Evolutionary conservation across 2,888 invertebrate genomes (phyloP).

Genomic region (Polydrusus pterygomalis): DNA sequence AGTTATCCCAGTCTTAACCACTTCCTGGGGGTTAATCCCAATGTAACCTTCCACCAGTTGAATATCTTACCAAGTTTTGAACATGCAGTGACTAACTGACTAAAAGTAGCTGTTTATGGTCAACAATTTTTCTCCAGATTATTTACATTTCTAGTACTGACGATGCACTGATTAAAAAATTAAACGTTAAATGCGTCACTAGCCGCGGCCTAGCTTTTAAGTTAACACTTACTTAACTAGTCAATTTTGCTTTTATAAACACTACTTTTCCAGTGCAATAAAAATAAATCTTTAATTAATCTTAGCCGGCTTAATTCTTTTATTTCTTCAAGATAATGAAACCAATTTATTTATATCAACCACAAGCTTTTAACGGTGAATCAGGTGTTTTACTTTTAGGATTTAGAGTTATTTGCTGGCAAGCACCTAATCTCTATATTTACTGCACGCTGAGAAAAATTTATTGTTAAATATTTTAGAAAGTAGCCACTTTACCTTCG

Average conservation of each 20-base stretch:
- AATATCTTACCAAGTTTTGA: too few species aligned
- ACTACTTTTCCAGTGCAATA: background rate
- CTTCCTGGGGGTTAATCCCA: too few species aligned
- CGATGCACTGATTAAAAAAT: too few species aligned
- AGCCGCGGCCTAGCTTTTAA: too few species aligned
- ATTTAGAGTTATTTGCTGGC: constrained; percentile 23
- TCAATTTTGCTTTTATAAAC: background rate
- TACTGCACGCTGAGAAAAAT: background rate
- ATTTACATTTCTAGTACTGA: too few species aligned
- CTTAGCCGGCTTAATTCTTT: constrained; percentile 16
- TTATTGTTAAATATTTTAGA: constrained; percentile 9
- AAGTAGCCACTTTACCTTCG: background rate
- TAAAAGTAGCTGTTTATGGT: too few species aligned
- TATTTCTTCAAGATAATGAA: constrained; percentile 17
- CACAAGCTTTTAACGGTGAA: constrained; percentile 19
- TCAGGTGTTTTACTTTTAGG: constrained; percentile 24
- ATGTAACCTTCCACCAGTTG: too few species aligned
- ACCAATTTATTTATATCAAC: constrained; percentile 21
- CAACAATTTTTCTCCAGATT: too few species aligned
- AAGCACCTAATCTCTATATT: constrained; percentile 12
- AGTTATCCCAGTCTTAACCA: too few species aligned
- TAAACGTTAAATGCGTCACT: too few species aligned
- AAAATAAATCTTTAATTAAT: constrained; percentile 16
- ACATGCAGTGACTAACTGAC: too few species aligned
- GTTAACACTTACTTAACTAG: constrained; percentile 3